Base-by-base conservation (phyloP, 2,888 invertebrate species). In the Lasioglossum malachurum region DNA sequence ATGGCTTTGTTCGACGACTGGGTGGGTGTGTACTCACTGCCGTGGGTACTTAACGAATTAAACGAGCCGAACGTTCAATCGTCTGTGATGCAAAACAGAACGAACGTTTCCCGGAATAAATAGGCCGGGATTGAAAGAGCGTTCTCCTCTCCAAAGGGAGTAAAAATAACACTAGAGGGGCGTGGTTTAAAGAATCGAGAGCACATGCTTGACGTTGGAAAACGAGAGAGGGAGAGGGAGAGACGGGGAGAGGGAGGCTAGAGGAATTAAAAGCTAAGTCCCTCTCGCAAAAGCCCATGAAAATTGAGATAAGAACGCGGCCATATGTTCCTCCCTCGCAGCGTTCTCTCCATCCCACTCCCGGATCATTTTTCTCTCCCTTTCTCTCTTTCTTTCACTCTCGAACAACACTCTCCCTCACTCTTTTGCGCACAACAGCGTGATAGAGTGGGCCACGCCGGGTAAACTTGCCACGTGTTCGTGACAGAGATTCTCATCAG, bases 231-330 rank as follows among this genome's bases (percentile, higher is more conserved):
- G 5, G 27, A 7, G 27, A 27, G 27, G 31, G 64, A 16, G 64
- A 19, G 5, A 19, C 16, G 7, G 64, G 1, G 31, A 64, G 64
- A 64, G 64, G 16, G 64, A 64, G 49, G 72, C 44, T 31, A 31
- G 49, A 16, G 71, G 35, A 78, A 81, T 86, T 72, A 86, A 86
- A 86, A 79, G 67, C 44, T 38, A 27, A 80, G 74, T 64, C 82
- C 67, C 64, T 69, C 16, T 78, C 44, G 67, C 76, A 31, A 87
- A 82, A 84, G 76, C 76, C 81, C 81, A 84, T 76, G 78, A 79
- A 87, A 87, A 79, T 74, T 76, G 69, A 87, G 74, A 87, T 87
- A 84, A 87, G 81, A 83, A 80, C 71, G 60, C 75, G 44, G 78
- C 82, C 87, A 87, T 87, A 82, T 87, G 87, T 86, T 79, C 77